phyloP scores from a whole-genome alignment of 2,888 invertebrate species.

The Tromatobia lineatoria region DNA sequence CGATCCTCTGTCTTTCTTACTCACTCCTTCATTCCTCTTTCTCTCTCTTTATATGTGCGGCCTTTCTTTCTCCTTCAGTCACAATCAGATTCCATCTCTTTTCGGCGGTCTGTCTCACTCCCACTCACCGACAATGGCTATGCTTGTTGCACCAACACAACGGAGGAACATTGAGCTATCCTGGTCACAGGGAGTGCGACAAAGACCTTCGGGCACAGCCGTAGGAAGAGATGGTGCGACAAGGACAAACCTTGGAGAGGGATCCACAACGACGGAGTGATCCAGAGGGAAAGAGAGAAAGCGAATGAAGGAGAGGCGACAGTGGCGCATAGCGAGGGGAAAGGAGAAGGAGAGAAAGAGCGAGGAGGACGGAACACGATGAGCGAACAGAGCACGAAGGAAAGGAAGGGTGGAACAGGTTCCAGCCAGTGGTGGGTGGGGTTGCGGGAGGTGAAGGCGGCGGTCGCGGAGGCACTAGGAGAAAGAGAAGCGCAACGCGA shows the following conservation, averaged over 20 bases:
- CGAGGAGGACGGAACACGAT: constrained; percentile 57
- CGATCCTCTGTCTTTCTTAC: constrained; percentile 64
- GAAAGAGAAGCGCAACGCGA: constrained; percentile 52
- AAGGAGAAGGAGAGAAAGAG: constrained; percentile 60
- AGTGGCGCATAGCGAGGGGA: constrained; percentile 52
- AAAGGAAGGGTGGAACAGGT: constrained; percentile 82
- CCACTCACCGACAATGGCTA: constrained; percentile 56
- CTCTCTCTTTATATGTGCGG: constrained; percentile 11
- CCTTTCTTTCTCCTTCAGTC: constrained; percentile 55
- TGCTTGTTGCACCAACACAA: constrained; percentile 26
- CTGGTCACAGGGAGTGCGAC: constrained; percentile 41
- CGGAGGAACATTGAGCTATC: constrained; percentile 17
- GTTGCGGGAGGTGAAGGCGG: constrained; percentile 74
- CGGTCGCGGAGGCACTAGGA: constrained; percentile 63
- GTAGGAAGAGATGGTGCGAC: constrained; percentile 25
- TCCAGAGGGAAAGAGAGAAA: constrained; percentile 45
- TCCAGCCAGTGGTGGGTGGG: constrained; percentile 79
- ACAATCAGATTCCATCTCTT: constrained; percentile 62
- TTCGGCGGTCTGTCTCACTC: constrained; percentile 44
- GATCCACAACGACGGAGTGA: constrained; percentile 45
- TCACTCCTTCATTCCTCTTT: constrained; percentile 37
- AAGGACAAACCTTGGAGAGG: constrained; percentile 28
- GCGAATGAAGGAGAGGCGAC: constrained; percentile 40
- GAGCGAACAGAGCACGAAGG: constrained; percentile 70
- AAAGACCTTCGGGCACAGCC: constrained; percentile 60